These are phyloP conservation scores for Sebastes melanostomus DNA, from an alignment of 2,797 vertebrate genomes.

Conservation along the genomic window DNA sequence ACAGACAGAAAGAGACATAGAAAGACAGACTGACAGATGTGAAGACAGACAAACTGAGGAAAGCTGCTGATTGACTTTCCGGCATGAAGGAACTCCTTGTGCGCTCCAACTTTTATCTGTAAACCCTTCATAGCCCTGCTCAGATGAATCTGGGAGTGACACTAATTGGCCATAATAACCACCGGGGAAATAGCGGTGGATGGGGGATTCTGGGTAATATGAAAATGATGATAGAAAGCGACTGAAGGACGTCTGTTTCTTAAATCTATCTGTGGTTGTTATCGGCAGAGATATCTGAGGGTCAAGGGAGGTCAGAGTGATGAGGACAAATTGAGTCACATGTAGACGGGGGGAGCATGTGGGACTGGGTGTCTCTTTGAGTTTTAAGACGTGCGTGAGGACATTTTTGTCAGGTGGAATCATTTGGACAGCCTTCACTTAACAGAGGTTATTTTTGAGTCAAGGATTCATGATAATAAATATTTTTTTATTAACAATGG, in stretches of 20 bases:
- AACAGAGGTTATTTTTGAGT: background rate
- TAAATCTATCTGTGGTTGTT: slow-evolving; percentile 38
- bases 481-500: background rate
- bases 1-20: background rate
- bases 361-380: background rate
- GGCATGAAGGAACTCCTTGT: slow-evolving; percentile 64
- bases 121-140: slow-evolving; percentile 38
- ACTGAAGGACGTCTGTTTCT: slow-evolving; percentile 54
- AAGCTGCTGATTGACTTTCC: slow-evolving; percentile 41
- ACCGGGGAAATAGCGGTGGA: slow-evolving; percentile 27
- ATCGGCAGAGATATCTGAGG: slow-evolving; percentile 38
- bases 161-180: slow-evolving; percentile 72
- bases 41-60: background rate
- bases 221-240: slow-evolving; percentile 70
- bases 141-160: slow-evolving; percentile 45
- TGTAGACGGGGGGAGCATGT: background rate
- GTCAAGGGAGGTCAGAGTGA: slow-evolving; percentile 24
- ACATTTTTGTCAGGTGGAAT: background rate
- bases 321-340: slow-evolving; percentile 20
- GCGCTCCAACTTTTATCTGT: slow-evolving; percentile 26
- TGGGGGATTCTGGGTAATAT: slow-evolving; percentile 56
- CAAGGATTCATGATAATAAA: background rate
- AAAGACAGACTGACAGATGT: background rate
- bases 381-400: background rate
- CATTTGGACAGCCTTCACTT: background rate